These are phyloP conservation scores for Sciaenops ocellatus DNA, from an alignment of 2,797 vertebrate species.

Conservation along the genomic window DNA sequence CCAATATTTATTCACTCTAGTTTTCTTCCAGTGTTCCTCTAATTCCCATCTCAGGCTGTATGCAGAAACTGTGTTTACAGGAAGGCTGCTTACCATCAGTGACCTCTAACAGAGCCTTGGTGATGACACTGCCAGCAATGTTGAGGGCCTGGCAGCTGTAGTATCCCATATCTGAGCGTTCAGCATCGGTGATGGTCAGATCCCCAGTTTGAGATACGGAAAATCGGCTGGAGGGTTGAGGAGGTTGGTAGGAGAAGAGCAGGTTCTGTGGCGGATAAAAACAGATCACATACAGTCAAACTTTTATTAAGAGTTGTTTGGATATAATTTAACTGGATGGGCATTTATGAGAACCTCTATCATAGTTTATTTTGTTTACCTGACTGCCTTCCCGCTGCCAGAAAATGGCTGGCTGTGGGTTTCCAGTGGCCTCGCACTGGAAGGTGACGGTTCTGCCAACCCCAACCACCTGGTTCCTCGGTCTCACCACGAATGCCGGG, in stretches of 20 bases:
- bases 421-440: slow-evolving; percentile 98
- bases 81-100: slow-evolving; percentile 91
- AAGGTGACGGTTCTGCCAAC: slow-evolving; percentile 97
- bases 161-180: slow-evolving; percentile 94
- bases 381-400: slow-evolving; percentile 99
- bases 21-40: slow-evolving; percentile 40
- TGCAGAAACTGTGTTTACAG: slow-evolving; percentile 28
- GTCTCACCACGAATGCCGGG: slow-evolving; percentile 95
- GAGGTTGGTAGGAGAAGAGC: slow-evolving; percentile 97
- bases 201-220: slow-evolving; percentile 97
- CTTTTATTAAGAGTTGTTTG: slow-evolving; percentile 5
- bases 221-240: slow-evolving; percentile 94
- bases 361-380: slow-evolving; percentile 83
- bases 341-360: slow-evolving; percentile 1
- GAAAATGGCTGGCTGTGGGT: slow-evolving; percentile 98
- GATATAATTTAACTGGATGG: background rate
- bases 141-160: slow-evolving; percentile 99
- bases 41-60: slow-evolving; percentile 27
- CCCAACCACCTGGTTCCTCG: slow-evolving; percentile 96
- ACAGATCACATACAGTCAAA: slow-evolving; percentile 23
- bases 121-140: slow-evolving; percentile 98
- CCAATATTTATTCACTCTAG: slow-evolving; percentile 62
- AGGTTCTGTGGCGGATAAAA: slow-evolving; percentile 87
- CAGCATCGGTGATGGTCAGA: slow-evolving; percentile 95
- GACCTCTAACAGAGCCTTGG: slow-evolving; percentile 97